A percentile compares a stretch with the other conserved stretches of the same genome.
These are phyloP conservation scores for Spodoptera picta DNA, from an alignment of 2,888 invertebrate genomes.

Conservation along the genomic window DNA sequence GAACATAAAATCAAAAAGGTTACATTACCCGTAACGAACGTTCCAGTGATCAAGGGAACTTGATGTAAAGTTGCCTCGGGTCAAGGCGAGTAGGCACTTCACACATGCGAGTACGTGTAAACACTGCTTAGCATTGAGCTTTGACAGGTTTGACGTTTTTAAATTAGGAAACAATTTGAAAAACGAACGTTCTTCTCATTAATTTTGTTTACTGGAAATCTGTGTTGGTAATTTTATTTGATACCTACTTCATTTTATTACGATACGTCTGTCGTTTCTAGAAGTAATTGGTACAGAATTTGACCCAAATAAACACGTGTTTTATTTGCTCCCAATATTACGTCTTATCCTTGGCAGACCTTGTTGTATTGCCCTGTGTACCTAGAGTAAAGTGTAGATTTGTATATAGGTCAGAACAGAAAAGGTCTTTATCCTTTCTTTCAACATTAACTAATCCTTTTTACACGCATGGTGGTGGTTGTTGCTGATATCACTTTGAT, in stretches of 20 bases:
- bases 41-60: slow-evolving; percentile 50
- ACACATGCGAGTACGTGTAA: slow-evolving; percentile 37
- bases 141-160: slow-evolving; percentile 31
- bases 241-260: background rate
- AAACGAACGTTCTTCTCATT: slow-evolving; percentile 37
- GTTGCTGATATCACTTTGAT: too few species aligned
- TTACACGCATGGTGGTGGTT: too few species aligned
- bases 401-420: too few species aligned
- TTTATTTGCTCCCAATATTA: slow-evolving; percentile 11
- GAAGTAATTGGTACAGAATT: slow-evolving; percentile 12
- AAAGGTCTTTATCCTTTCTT: too few species aligned
- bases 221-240: background rate
- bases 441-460: too few species aligned
- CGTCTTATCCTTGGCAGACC: slow-evolving; percentile 22
- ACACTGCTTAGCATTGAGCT: slow-evolving; percentile 54
- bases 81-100: slow-evolving; percentile 54
- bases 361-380: background rate
- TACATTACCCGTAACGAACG: slow-evolving; percentile 26
- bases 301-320: slow-evolving; percentile 31
- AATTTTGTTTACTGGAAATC: slow-evolving; percentile 10
- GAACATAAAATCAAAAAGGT: slow-evolving; percentile 39
- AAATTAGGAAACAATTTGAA: slow-evolving; percentile 43
- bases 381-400: too few species aligned
- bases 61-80: slow-evolving; percentile 37
- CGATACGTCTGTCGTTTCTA: slow-evolving; percentile 21